These are phyloP conservation scores for Psilanteris sp. DNA, from an alignment of 1,140 invertebrate species.

Conservation along the genomic window DNA sequence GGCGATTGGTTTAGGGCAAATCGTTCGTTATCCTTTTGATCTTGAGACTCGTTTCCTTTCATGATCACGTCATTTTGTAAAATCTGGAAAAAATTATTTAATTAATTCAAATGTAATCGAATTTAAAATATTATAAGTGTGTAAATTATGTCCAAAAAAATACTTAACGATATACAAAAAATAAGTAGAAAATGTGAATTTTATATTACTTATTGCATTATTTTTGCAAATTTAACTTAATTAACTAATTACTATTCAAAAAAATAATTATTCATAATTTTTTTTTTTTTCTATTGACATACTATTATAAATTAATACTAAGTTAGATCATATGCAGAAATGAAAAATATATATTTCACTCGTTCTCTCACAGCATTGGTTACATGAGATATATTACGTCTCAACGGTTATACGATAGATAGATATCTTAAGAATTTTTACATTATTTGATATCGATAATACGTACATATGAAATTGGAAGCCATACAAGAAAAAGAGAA, in stretches of 20 bases:
- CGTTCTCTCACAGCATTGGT: slow-evolving; percentile 7
- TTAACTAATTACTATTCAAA: no score
- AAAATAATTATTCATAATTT: no score
- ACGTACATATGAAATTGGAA: slow-evolving; percentile 46
- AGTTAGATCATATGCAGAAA: neutral
- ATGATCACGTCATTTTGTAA: slow-evolving; percentile 85
- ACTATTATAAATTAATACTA: no score
- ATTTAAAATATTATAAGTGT: no score
- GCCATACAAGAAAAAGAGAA: slow-evolving; percentile 36
- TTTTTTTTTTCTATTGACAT: no score
- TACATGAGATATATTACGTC: slow-evolving; percentile 43
- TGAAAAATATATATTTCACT: slow-evolving; percentile 5
- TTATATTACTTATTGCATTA: no score
- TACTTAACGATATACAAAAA: no score
- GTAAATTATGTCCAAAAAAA: no score
- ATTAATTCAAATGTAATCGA: neutral
- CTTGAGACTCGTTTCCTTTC: slow-evolving; percentile 82
- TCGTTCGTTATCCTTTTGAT: slow-evolving; percentile 81
- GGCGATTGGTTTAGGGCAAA: slow-evolving; percentile 83
- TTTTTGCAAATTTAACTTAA: no score
- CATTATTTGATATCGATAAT: slow-evolving; percentile 60
- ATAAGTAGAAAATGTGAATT: no score
- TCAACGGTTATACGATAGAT: slow-evolving; percentile 54
- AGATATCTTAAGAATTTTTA: slow-evolving; percentile 39
- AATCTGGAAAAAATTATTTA: slow-evolving; percentile 79